phyloP scores from a whole-genome alignment of 2,888 invertebrate genomes.

The Leptothorax acervorum region DNA sequence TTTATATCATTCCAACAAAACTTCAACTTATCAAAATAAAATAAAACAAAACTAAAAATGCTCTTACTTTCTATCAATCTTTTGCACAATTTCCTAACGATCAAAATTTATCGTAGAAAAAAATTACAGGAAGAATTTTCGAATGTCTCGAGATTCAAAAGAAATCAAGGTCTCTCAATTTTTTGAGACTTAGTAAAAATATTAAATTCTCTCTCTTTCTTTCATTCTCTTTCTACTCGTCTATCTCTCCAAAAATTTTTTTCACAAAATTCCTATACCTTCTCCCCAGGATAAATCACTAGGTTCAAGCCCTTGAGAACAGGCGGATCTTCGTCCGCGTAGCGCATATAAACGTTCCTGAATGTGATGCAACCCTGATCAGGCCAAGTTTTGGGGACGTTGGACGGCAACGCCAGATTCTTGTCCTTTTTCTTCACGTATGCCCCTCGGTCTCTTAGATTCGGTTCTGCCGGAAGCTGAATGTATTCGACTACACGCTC shows the following conservation, averaged over 20 bases:
- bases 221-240: background rate
- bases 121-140: background rate
- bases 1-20: background rate
- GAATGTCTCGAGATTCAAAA: background rate
- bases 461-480: slow-evolving; percentile 88
- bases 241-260: background rate
- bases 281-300: slow-evolving; percentile 82
- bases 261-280: slow-evolving; percentile 76
- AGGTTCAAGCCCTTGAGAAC: slow-evolving; percentile 86
- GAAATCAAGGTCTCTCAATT: background rate
- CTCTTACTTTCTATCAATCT: background rate
- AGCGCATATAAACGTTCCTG: slow-evolving; percentile 84
- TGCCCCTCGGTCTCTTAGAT: slow-evolving; percentile 74
- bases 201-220: background rate
- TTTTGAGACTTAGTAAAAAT: background rate
- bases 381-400: slow-evolving; percentile 80
- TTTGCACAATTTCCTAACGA: background rate
- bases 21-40: background rate
- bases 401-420: slow-evolving; percentile 31
- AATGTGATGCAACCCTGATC: slow-evolving; percentile 80
- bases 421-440: slow-evolving; percentile 65
- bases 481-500: slow-evolving; percentile 95
- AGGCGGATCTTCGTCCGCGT: slow-evolving; percentile 85
- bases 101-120: background rate
- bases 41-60: background rate